Percentiles rank a stretch among this genome's conserved stretches.
Conservation (phyloP, 2,888 invertebrate species). For the Cotesia congregata region DNA sequence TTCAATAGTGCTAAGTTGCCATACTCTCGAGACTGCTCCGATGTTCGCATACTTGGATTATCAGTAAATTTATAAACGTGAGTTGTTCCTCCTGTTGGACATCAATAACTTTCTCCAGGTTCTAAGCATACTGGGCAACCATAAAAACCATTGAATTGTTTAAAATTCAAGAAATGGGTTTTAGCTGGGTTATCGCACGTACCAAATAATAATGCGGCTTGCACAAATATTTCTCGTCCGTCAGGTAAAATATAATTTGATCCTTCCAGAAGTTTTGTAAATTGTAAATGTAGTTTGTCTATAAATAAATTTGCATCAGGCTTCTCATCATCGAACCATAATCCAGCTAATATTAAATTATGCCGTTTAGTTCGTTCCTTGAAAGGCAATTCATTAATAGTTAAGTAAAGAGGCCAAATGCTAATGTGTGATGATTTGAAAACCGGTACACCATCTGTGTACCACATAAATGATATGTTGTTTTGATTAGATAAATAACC, state of each 20-base stretch:
- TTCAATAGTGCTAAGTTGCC: neutral
- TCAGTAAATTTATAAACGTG: neutral
- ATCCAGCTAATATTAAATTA: conserved; percentile 30
- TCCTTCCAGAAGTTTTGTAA: conserved; percentile 7
- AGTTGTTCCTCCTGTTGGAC: neutral
- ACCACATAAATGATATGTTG: conserved; percentile 35
- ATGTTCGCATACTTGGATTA: neutral
- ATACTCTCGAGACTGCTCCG: neutral
- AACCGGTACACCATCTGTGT: conserved; percentile 32
- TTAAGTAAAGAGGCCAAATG: conserved; percentile 31
- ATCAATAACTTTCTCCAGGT: neutral
- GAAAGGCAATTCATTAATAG: conserved; percentile 35
- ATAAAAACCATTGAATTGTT: conserved; percentile 3
- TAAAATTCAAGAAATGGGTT: conserved; percentile 12
- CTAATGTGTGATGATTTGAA: conserved; percentile 23
- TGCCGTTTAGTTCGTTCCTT: conserved; percentile 12
- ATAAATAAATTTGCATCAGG: conserved; percentile 34
- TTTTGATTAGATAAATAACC: conserved; percentile 25
- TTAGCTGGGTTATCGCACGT: conserved; percentile 14
- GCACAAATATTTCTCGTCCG: conserved; percentile 25
- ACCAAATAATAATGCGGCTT: conserved; percentile 19
- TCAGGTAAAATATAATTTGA: neutral
- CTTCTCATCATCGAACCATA: conserved; percentile 33
- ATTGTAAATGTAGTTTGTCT: conserved; percentile 9
- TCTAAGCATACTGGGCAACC: neutral